Base-by-base conservation (phyloP, 2,113 vertebrate species). In the Callocephalon fimbriatum region DNA sequence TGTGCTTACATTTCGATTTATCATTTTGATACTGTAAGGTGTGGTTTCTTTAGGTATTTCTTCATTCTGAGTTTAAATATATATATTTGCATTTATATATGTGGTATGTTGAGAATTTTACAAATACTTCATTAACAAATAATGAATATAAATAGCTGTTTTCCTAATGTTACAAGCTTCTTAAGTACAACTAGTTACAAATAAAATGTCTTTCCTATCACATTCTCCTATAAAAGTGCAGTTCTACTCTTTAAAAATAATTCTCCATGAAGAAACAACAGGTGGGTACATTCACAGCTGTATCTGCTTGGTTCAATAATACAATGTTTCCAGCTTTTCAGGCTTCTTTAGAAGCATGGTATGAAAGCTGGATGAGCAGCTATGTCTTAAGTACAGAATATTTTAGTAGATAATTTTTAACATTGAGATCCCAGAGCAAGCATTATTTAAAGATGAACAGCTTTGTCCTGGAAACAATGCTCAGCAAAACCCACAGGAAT, bases 131-230 rank as follows among this genome's bases (percentile, higher is more conserved):
- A 45, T 83, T 93, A 88, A 94, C 53, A 78, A 90, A 54, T 73
- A 90, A 91, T 66, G 51, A 83, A 68, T 75, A 89, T 58, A 84
- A 88, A 31, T 78, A 76, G 73, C 40, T 71, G 72, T 73, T 90
- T 88, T 76, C 78, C 67, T 92, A 31, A 48, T 45, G 58, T 70
- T 94, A 83, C 71, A 82, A 95, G 78, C 78, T 93, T 80, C 59
- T 88, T 78, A 93, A 96, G 91, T 88, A 96, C 91, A 96, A 90
- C 35, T 79, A 91, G 26, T 70, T 61, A 77, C 50, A 75, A 96
- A 71, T 40, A 77, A 85, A 78, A 92, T 44, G 11, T 48, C 13
- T 90, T 73, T 72, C 79, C 66, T 83, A 16, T 62, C 47, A 48
- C 13, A 21, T 76, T 87, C 10, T 90, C 23, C 50, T 63, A 9